Percentiles rank a stretch among this genome's conserved stretches.
Conservation (phyloP, 2,888 invertebrate species). For the Cyrtodaria siliqua region DNA sequence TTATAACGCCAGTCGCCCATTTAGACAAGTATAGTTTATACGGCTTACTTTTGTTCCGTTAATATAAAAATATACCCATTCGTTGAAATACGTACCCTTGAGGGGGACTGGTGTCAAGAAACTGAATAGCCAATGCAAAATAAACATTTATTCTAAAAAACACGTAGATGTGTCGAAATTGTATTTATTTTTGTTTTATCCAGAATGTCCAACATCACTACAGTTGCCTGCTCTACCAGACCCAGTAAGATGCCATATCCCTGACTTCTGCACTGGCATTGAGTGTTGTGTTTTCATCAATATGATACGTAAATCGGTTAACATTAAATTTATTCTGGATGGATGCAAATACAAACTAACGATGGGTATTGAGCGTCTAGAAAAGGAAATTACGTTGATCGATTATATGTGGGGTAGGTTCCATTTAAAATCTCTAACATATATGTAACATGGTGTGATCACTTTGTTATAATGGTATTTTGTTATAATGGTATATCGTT, state of each 20-base stretch:
- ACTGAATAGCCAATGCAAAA: no score
- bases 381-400: slow-evolving; percentile 23
- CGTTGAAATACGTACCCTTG: no score
- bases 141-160: background rate
- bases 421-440: no score
- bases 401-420: background rate
- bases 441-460: no score
- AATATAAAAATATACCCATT: no score
- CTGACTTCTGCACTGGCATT: slow-evolving; percentile 48
- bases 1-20: no score
- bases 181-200: no score
- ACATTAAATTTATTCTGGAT: slow-evolving; percentile 37
- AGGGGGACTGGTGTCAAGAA: no score
- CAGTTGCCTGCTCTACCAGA: slow-evolving; percentile 26
- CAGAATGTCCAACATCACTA: slow-evolving; percentile 6
- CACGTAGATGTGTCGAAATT: background rate
- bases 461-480: no score
- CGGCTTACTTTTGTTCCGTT: no score
- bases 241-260: slow-evolving; percentile 36
- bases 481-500: no score
- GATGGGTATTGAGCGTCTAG: slow-evolving; percentile 43
- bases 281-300: slow-evolving; percentile 52
- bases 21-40: no score
- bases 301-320: slow-evolving; percentile 32
- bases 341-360: slow-evolving; percentile 39